Percentiles rank a stretch among this genome's conserved stretches.
Evolutionary conservation across 2,888 invertebrate genomes (phyloP).

Genomic region (Baronia brevicornis): DNA sequence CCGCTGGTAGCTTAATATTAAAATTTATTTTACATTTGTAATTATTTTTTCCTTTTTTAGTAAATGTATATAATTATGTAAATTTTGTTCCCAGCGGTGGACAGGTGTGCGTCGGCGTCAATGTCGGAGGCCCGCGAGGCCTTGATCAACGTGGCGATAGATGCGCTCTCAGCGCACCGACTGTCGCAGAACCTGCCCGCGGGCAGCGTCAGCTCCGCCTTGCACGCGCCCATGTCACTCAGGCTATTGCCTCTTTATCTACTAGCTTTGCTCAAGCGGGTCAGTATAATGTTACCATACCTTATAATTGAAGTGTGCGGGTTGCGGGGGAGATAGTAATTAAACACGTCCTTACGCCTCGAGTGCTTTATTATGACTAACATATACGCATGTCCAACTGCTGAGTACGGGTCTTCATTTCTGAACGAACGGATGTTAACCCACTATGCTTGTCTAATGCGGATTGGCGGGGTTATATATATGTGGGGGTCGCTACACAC

Average conservation of each 20-base stretch:
- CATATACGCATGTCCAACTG: background rate
- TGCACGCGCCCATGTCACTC: constrained; percentile 86
- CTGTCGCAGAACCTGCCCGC: constrained; percentile 78
- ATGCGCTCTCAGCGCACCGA: constrained; percentile 76
- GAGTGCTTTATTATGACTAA: background rate
- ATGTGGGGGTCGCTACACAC: no score
- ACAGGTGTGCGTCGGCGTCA: constrained; percentile 89
- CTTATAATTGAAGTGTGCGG: no score
- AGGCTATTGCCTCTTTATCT: constrained; percentile 91
- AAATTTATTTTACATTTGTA: background rate
- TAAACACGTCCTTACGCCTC: no score
- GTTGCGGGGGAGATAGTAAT: no score
- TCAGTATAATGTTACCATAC: constrained; percentile 53
- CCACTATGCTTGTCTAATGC: no score
- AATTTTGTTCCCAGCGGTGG: constrained; percentile 94
- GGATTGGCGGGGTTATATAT: no score
- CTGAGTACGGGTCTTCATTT: no score
- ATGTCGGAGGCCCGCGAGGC: constrained; percentile 97
- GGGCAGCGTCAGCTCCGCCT: constrained; percentile 57
- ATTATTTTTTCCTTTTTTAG: background rate
- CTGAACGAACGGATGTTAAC: no score
- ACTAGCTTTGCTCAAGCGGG: constrained; percentile 90
- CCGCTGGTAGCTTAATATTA: background rate
- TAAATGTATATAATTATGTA: constrained; percentile 15
- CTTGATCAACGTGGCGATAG: constrained; percentile 94